Base-by-base conservation (phyloP, 2,797 vertebrate species). In the Apodemus agrarius region DNA sequence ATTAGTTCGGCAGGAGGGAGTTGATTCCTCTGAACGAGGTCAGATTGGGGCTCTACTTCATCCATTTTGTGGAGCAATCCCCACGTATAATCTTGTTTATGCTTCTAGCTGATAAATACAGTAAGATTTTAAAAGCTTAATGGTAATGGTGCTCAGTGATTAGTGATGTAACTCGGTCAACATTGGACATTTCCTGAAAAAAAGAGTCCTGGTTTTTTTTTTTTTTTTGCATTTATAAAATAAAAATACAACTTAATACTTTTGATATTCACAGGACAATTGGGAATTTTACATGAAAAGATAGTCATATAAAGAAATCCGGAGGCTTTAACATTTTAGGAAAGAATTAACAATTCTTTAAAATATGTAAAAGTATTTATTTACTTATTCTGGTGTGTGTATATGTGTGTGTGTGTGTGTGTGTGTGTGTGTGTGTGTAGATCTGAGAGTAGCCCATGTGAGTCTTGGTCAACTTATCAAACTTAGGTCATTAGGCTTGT, bases 331-430 rank as follows among this genome's bases (percentile, higher is more conserved):
- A n/a, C 91, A 82, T 37, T 95, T 72, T 87, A 92, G 21, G 40
- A 87, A 95, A 95, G n/a, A 96, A 95, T 94, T 75, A 94, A 94
- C 94, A 94, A 79, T 75, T 95, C 26, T 40, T 57, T 52, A 67
- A 57, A 87, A 54, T n/a, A n/a, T 69, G 65, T 69, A 86, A 72
- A 24, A 34, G 12, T 34, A 67, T 37, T 54, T 49, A 74, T 74
- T 40, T 88, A 88, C n/a, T 31, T 40, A 21, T 37, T 88, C 14
- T 57, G 49, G 4, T 24, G 31, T 67, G 40, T 82, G 80, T 61
- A 14, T 61, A 49, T 52, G 52, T 54, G 52, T 54, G 14, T 54
- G 52, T 54, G 52, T 54, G 52, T 61, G 7, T 82, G 6, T 3
- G 3, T 59, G 54, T 26, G 80, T 85, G 17, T 34, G 24, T 31